These are phyloP conservation scores for Rhaphigaster nebulosa DNA, from an alignment of 2,888 invertebrate genomes.

Conservation along the genomic window DNA sequence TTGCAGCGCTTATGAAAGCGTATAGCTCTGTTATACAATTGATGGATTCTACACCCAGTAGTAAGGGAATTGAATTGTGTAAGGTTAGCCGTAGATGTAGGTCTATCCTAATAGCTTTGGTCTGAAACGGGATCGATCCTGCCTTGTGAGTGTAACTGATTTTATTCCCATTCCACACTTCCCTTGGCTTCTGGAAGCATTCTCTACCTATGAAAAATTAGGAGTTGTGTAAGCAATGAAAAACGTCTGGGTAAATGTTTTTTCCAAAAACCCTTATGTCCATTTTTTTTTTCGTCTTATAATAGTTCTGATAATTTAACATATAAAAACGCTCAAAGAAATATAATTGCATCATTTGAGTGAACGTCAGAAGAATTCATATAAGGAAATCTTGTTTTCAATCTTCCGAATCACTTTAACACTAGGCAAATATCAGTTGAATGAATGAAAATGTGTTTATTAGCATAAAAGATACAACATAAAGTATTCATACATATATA, in stretches of 20 bases:
- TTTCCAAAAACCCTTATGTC: too few relatives aligned
- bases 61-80: neutral
- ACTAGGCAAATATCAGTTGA: too few relatives aligned
- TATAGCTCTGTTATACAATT: neutral
- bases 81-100: neutral
- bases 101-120: neutral
- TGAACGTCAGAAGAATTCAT: too few relatives aligned
- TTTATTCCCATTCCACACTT: neutral
- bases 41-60: neutral
- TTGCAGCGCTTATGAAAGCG: neutral
- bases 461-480: too few relatives aligned
- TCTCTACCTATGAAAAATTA: neutral
- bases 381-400: too few relatives aligned
- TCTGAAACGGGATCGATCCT: neutral
- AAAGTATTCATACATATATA: too few relatives aligned
- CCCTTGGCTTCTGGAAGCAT: neutral
- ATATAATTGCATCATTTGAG: too few relatives aligned
- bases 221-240: neutral
- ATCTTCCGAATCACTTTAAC: too few relatives aligned
- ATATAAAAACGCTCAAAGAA: too few relatives aligned
- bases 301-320: too few relatives aligned
- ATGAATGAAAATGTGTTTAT: too few relatives aligned
- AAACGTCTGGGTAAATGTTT: neutral
- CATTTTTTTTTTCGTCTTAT: too few relatives aligned
- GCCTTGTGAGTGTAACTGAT: neutral